Conservation (phyloP, 1,140 invertebrate genomes). For the Saccostrea cuccullata region DNA sequence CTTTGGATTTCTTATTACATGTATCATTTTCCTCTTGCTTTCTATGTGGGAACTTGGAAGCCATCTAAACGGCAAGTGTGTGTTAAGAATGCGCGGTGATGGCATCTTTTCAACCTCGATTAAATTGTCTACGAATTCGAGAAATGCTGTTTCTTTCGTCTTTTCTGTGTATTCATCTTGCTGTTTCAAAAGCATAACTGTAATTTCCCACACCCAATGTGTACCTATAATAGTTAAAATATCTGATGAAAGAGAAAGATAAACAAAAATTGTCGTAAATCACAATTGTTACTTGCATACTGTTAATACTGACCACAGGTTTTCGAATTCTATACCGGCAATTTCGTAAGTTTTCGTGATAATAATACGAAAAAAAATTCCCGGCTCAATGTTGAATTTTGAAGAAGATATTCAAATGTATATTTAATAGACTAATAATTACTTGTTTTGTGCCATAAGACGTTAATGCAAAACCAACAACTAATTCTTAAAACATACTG, state of each 20-base stretch:
- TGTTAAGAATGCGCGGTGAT: conserved; percentile 58
- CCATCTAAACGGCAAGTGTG: conserved; percentile 49
- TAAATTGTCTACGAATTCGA: conserved; percentile 50
- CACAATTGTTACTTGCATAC: too few relatives aligned
- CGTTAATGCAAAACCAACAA: too few relatives aligned
- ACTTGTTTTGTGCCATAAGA: too few relatives aligned
- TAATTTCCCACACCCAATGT: conserved; percentile 47
- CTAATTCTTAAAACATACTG: too few relatives aligned
- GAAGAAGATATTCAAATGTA: too few relatives aligned
- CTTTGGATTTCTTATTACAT: conserved; percentile 60
- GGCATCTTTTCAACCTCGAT: conserved; percentile 37
- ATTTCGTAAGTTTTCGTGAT: too few relatives aligned
- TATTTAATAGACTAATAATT: too few relatives aligned
- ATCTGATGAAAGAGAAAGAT: too few relatives aligned
- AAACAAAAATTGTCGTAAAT: background rate
- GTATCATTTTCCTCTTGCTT: conserved; percentile 49
- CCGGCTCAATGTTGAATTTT: too few relatives aligned
- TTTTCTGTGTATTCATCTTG: conserved; percentile 38
- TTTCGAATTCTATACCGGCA: too few relatives aligned
- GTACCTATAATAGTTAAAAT: conserved; percentile 9
- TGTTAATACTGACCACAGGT: too few relatives aligned
- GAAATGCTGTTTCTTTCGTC: conserved; percentile 52
- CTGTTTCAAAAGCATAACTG: conserved; percentile 44
- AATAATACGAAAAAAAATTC: too few relatives aligned
- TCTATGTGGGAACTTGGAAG: conserved; percentile 40